These are phyloP conservation scores for Opisthocomus hoazin DNA, from an alignment of 2,113 vertebrate genomes.

Conservation along the genomic window DNA sequence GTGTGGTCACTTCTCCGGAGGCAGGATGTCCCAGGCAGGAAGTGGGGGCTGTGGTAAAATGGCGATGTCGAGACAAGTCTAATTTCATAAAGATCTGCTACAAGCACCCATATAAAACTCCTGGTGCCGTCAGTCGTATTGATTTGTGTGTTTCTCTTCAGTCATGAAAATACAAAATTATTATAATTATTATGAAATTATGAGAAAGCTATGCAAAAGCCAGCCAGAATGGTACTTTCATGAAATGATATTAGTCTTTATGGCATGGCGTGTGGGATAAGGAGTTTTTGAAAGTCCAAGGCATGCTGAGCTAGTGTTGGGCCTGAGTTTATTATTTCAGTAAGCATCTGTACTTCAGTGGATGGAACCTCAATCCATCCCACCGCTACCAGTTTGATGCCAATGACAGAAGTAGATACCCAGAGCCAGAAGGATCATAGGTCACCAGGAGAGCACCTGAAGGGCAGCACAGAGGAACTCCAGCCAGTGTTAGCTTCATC, in stretches of 20 bases:
- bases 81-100: too few species aligned
- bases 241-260: neutral
- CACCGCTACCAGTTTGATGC: too few species aligned
- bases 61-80: too few species aligned
- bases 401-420: too few species aligned
- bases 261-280: neutral
- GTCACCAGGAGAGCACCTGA: too few species aligned
- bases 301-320: neutral
- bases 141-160: neutral
- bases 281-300: neutral
- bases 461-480: too few species aligned
- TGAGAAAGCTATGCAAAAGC: neutral
- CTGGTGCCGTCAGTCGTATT: neutral
- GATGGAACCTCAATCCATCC: too few species aligned
- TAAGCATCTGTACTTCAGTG: neutral
- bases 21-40: too few species aligned
- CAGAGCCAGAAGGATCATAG: too few species aligned
- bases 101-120: neutral
- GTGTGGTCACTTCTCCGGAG: too few species aligned
- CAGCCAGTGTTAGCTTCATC: too few species aligned
- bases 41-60: too few species aligned
- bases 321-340: neutral
- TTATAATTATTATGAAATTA: neutral
- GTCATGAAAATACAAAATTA: neutral
- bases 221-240: neutral